Conservation (phyloP, 2,113 vertebrate genomes). For the human (Homo sapiens) region GRCh38 chr2:187384501-187385000, state of each 20-base stretch:
- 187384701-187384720: conserved; percentile 46
- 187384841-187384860: background rate
- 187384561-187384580: conserved; percentile 18
- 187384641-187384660: background rate
- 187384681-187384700: background rate
- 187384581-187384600: background rate
- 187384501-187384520: background rate
- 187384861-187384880: background rate
- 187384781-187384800: background rate
- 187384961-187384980: background rate
- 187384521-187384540: background rate
- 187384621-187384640: conserved; percentile 14
- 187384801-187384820: conserved; percentile 4
- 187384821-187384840: background rate
- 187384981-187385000: background rate
- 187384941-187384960: background rate
- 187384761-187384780: conserved; percentile 10
- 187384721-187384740: background rate
- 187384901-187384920: background rate
- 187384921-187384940: background rate
- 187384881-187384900: background rate
- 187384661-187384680: background rate
- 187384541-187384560: background rate
- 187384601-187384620: background rate
- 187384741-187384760: conserved; percentile 15